A percentile compares a stretch with the other conserved stretches of the same genome.
Conservation (phyloP, 2,888 invertebrate genomes). For the Scotopteryx bipunctaria region DNA sequence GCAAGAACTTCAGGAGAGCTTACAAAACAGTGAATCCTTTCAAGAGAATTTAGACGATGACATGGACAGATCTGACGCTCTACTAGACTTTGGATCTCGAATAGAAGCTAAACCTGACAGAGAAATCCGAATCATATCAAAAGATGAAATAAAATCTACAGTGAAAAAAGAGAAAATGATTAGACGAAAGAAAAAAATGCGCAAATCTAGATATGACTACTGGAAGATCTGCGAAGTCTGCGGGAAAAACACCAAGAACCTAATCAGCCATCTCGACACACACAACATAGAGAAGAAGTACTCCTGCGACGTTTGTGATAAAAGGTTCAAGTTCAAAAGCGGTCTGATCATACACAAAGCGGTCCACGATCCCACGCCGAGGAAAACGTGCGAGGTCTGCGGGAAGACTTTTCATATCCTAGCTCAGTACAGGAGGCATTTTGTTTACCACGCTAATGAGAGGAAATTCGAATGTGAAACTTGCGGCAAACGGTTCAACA, state of each 20-base stretch:
- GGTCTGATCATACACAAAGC: slow-evolving; percentile 73
- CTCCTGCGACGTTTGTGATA: slow-evolving; percentile 74
- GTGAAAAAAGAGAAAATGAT: slow-evolving; percentile 35
- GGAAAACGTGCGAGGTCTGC: slow-evolving; percentile 79
- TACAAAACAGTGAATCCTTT: slow-evolving; percentile 30
- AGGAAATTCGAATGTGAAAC: slow-evolving; percentile 77
- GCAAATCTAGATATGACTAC: slow-evolving; percentile 65
- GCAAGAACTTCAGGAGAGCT: slow-evolving; percentile 51
- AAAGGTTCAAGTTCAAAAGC: slow-evolving; percentile 77
- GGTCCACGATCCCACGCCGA: slow-evolving; percentile 72
- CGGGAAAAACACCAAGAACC: slow-evolving; percentile 71
- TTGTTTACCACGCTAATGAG: slow-evolving; percentile 80
- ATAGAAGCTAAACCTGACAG: background rate
- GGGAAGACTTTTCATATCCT: slow-evolving; percentile 79
- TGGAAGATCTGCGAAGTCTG: slow-evolving; percentile 78
- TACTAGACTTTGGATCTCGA: background rate
- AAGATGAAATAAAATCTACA: slow-evolving; percentile 7
- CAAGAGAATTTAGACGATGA: slow-evolving; percentile 35
- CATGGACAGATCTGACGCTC: slow-evolving; percentile 31
- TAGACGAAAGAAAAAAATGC: slow-evolving; percentile 49
- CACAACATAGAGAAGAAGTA: slow-evolving; percentile 68
- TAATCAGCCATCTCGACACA: slow-evolving; percentile 69
- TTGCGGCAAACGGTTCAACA: slow-evolving; percentile 81
- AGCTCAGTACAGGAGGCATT: slow-evolving; percentile 77
- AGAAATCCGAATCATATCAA: background rate